Base-by-base conservation (phyloP, 2,797 vertebrate genomes). In the Pangasius djambal region DNA sequence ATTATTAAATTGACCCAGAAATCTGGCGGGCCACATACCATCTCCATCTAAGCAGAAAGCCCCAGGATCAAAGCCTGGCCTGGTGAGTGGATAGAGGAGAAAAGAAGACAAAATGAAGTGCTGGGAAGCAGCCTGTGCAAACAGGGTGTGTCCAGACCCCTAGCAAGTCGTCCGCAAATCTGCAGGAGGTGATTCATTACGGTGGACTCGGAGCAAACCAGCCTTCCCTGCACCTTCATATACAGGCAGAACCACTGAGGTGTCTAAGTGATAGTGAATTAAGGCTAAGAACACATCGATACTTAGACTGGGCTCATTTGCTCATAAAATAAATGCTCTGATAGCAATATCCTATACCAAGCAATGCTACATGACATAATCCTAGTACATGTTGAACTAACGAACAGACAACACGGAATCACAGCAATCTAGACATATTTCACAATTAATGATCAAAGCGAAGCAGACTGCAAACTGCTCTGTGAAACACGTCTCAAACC, bases 1-100 rank as follows among this genome's bases (percentile, higher is more conserved):
- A 31, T 83, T 83, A 83, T 72, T 74, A 63, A 83, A 70, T 28
- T 44, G 77, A 82, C 50, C 48, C 86, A 70, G 50, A 48, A 72
- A 50, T 48, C 61, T 37, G 57, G 8, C 22, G 9, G 69, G 22
- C 22, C 40, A 52, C 15, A 12, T 40, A 22, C 8, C 28, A 8
- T 40, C 57, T 83, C 69, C n/a, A 3, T 83, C 65, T 74, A 18
- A 31, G 63, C 48, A 70, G 25, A 82, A 63, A 88, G 8, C 57
- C 52, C 22, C n/a, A 22, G 37, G 69, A 75, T 75, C 52, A 77
- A 77, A 65, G 44, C 70, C 70, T 13, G 70, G 18, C 52, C 87
- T 77, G 69, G 63, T 18, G 31, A 63, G 34, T 57, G 74, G 79
- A 61, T 9, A 40, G 31, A 37, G 31, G 6, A 28, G 6, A 28